A percentile compares a stretch with the other conserved stretches of the same genome.
Evolutionary conservation across 1,140 invertebrate genomes (phyloP).

Genomic region (Acyrthosiphon pisum): DNA sequence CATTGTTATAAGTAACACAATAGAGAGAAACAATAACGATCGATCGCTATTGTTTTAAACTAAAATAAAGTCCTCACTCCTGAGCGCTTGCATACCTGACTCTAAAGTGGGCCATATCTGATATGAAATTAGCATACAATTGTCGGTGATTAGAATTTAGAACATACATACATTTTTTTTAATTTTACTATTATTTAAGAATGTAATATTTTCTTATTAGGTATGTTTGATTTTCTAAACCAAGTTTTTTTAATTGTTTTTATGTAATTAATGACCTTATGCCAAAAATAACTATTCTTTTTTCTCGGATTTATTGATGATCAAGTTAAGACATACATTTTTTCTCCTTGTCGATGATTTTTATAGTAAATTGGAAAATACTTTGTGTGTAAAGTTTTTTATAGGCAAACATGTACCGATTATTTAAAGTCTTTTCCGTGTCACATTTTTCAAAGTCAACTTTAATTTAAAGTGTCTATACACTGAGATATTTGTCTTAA

Average conservation of each 20-base stretch:
- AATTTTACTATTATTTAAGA: too few species aligned
- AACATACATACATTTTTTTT: too few species aligned
- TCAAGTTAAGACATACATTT: not conserved
- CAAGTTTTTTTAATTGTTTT: not conserved
- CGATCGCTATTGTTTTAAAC: not conserved
- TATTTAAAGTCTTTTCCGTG: not conserved
- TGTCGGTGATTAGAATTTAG: too few species aligned
- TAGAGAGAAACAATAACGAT: not conserved
- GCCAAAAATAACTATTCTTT: not conserved
- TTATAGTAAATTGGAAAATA: not conserved
- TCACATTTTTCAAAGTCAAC: not conserved
- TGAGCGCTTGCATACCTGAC: not conserved
- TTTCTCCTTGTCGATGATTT: not conserved
- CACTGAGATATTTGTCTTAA: not conserved
- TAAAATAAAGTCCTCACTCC: not conserved
- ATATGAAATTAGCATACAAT: not conserved
- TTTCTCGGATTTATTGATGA: not conserved
- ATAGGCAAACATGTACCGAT: not conserved
- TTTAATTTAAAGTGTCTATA: conserved; percentile 24
- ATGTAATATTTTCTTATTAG: too few species aligned
- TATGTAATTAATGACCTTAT: not conserved
- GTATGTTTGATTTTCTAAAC: not conserved
- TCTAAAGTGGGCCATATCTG: not conserved
- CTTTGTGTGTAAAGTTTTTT: not conserved
- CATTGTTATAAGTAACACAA: not conserved